Evolutionary conservation across 2,113 vertebrate species (phyloP).

Genomic region (Oreotrochilus melanogaster): DNA sequence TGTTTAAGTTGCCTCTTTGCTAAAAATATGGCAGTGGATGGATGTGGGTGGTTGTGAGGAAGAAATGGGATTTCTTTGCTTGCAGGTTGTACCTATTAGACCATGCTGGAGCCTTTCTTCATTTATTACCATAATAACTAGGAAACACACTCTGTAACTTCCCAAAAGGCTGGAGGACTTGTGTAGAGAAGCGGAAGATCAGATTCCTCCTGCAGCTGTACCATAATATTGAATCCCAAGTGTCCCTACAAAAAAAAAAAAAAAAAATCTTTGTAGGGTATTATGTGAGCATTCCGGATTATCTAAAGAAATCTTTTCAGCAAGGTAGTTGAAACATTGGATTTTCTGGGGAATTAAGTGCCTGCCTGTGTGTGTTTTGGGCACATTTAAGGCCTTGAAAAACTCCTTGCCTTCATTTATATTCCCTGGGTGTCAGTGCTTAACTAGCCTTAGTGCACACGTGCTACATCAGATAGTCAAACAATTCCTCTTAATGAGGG

Average conservation of each 20-base stretch:
- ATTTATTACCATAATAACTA: not conserved
- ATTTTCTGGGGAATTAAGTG: not conserved
- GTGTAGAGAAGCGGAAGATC: not conserved
- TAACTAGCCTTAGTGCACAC: not conserved
- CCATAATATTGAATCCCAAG: not conserved
- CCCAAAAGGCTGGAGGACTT: not conserved
- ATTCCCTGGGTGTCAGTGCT: not conserved
- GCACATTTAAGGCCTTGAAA: not conserved
- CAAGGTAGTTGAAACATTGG: not conserved
- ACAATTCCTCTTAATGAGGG: conserved; percentile 26
- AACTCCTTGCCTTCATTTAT: not conserved
- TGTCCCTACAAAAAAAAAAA: not conserved
- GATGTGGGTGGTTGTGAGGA: fast-evolving
- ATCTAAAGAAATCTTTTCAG: conserved; percentile 31
- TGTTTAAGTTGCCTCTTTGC: not conserved
- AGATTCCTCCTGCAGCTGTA: not conserved
- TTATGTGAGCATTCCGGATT: conserved; percentile 9
- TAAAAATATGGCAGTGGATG: not conserved
- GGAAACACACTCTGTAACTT: not conserved
- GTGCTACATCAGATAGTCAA: not conserved
- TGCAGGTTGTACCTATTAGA: not conserved
- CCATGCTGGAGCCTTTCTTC: not conserved
- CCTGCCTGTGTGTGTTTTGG: conserved; percentile 4
- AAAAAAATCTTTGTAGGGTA: not conserved
- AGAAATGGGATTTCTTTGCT: not conserved